These are phyloP conservation scores for Ectropis crepuscularia DNA, from an alignment of 2,888 invertebrate species.

Conservation along the genomic window DNA sequence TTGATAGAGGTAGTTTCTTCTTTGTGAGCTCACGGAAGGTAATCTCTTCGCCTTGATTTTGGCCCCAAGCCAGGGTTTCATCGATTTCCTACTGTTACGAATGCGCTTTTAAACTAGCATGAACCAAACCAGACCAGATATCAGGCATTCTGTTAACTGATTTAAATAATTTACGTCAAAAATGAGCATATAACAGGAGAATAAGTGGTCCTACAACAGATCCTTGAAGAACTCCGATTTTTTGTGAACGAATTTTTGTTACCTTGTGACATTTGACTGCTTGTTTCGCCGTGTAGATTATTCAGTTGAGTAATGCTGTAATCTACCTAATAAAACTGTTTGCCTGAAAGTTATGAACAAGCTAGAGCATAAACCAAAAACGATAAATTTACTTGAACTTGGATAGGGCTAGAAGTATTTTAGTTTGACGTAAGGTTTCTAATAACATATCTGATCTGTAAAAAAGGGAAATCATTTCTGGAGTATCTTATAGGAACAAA, in stretches of 20 bases:
- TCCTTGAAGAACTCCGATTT: constrained; percentile 13
- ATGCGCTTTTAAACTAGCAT: constrained; percentile 16
- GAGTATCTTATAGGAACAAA: too few relatives aligned
- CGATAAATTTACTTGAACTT: too few relatives aligned
- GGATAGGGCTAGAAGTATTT: too few relatives aligned
- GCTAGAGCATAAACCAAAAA: too few relatives aligned
- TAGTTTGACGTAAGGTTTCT: too few relatives aligned
- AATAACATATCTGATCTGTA: too few relatives aligned
- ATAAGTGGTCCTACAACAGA: constrained; percentile 6
- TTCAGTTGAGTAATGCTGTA: too few relatives aligned
- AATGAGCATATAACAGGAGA: neutral
- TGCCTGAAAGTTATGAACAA: too few relatives aligned
- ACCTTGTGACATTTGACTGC: neutral
- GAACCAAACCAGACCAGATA: neutral
- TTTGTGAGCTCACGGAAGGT: constrained; percentile 27
- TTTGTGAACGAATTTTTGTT: neutral
- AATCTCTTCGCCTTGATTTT: constrained; percentile 24
- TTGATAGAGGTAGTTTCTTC: constrained; percentile 38
- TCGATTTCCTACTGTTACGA: constrained; percentile 33
- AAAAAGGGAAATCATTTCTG: too few relatives aligned
- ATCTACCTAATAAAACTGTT: neutral
- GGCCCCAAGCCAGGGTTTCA: constrained; percentile 35
- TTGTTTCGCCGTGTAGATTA: too few relatives aligned
- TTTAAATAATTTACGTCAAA: too few relatives aligned
- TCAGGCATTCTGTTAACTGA: too few relatives aligned